Evolutionary conservation across 1,140 invertebrate species (phyloP), one percentile per base, ranked within the genome.

Genomic region (Diploscapter pachys): DNA sequence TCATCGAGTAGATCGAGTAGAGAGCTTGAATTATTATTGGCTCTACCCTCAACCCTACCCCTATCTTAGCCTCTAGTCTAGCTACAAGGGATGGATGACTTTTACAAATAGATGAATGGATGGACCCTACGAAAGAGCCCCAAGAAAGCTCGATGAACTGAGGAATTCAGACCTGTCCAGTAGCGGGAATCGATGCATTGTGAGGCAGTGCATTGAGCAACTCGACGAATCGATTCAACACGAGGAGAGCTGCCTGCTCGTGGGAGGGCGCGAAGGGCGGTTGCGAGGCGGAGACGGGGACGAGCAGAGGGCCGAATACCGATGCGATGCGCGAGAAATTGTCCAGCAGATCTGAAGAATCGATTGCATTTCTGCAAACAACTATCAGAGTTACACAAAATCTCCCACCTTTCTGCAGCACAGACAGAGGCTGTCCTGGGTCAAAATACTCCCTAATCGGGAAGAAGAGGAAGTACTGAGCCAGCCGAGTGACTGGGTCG

Each of bases 191-290:
- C 8, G 61, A 53, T 62, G 59, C 53, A 55, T 72, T 64, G 56
- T 65, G 70, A 54, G 72, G 75, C 11, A 76, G 53, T 2, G 75
- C 53, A 48, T 56, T 53, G 5, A 76, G 69, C n/a, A 71, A 63
- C n/a, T 71, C 69, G 8, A 76, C 75, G 13, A 76, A 76, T 6
- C 70, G 61, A 65, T 71, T 63, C n/a, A 72, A 8, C 51, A 76
- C 59, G 2, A 63, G 63, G 4, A 66, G 8, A 31, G 75, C 75
- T 31, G 54, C 51, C 5, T 59, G 3, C 56, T 76, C 68, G 56
- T 72, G 59, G 5, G 75, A 76, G 5, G 67, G 63, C 5, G 75
- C 71, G 70, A 76, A 76, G 31, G 75, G 75, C 3, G 75, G 75
- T 55, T 66, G 69, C 3, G 75, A 64, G 6, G 75, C 63, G 4